phyloP scores from a whole-genome alignment of 2,888 invertebrate genomes.

The Ophion ventricosus region DNA sequence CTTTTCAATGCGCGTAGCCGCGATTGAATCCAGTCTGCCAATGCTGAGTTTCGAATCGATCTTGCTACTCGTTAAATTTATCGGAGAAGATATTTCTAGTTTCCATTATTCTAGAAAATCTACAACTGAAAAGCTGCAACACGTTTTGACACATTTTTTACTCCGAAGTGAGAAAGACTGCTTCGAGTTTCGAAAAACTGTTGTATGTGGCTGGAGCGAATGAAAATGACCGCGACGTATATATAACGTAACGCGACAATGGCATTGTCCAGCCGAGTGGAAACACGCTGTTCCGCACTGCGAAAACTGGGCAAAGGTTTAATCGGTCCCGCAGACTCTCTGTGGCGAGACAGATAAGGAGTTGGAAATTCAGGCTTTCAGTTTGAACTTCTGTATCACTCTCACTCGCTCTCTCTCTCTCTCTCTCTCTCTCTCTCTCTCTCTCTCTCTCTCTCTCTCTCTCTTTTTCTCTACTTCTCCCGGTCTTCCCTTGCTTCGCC shows the following conservation, averaged over 20 bases:
- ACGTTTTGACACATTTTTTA: neutral
- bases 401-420: neutral
- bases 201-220: constrained; percentile 24
- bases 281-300: constrained; percentile 64
- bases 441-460: neutral
- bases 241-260: constrained; percentile 54
- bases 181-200: constrained; percentile 10
- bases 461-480: constrained; percentile 23
- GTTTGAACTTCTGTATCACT: too few relatives aligned
- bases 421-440: constrained; percentile 22
- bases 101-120: neutral
- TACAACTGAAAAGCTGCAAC: neutral
- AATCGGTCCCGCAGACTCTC: constrained; percentile 68
- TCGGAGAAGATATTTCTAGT: neutral
- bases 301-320: constrained; percentile 70
- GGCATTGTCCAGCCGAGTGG: constrained; percentile 68
- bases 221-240: constrained; percentile 39
- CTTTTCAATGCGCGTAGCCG: neutral
- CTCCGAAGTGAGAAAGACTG: neutral
- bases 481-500: neutral
- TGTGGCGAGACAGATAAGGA: constrained; percentile 69
- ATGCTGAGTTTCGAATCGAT: neutral
- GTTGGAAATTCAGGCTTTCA: constrained; percentile 56
- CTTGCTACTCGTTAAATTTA: neutral
- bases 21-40: neutral